Evolutionary conservation across 1,140 invertebrate genomes (phyloP).

Genomic region (Aphidius gifuensis): DNA sequence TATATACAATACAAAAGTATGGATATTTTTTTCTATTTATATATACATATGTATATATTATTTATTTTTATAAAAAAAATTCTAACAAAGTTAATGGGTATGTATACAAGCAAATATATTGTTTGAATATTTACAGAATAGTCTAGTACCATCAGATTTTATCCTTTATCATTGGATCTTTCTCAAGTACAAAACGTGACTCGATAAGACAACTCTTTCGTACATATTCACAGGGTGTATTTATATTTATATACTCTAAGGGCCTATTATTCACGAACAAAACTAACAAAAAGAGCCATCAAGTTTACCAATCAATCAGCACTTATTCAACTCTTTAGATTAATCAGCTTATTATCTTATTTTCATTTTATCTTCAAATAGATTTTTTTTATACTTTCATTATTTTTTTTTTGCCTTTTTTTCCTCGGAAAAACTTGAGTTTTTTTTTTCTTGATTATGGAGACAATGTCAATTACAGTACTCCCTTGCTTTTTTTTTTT

Average conservation of each 20-base stretch:
- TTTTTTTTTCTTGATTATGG: too few relatives aligned
- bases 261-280: slow-evolving; percentile 18
- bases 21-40: too few relatives aligned
- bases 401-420: not conserved
- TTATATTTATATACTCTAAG: not conserved
- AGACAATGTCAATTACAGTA: too few relatives aligned
- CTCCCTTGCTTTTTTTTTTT: too few relatives aligned
- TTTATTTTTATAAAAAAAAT: too few relatives aligned
- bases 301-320: slow-evolving; percentile 21
- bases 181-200: slow-evolving; percentile 16
- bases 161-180: slow-evolving; percentile 19
- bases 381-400: not conserved
- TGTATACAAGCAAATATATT: not conserved
- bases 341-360: slow-evolving; percentile 13
- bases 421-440: not conserved
- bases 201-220: slow-evolving; percentile 8
- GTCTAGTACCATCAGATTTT: not conserved
- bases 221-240: not conserved
- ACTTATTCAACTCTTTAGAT: slow-evolving; percentile 4
- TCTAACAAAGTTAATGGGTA: not conserved
- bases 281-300: slow-evolving; percentile 15
- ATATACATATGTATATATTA: too few relatives aligned
- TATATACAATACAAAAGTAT: too few relatives aligned
- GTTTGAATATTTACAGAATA: too few relatives aligned
- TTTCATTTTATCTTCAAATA: not conserved